Evolutionary conservation across 1,140 invertebrate genomes (phyloP).

Genomic region (Ceratitis capitata): DNA sequence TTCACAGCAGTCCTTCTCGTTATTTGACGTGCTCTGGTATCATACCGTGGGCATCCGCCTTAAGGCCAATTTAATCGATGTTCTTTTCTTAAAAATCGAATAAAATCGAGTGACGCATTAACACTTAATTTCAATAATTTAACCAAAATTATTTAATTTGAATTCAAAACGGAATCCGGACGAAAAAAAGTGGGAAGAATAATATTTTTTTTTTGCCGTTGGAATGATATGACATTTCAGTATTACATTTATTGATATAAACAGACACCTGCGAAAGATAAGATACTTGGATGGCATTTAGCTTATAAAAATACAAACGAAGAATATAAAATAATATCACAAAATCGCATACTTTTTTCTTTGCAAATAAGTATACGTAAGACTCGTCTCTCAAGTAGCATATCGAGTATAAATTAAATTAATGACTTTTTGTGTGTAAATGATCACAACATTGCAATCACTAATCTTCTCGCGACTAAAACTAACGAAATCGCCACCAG

Average conservation of each 20-base stretch:
- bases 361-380: conserved; percentile 12
- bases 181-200: too few relatives aligned
- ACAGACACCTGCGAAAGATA: neutral
- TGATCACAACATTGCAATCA: neutral
- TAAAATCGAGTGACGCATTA: too few relatives aligned
- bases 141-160: too few relatives aligned
- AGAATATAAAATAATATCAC: conserved; percentile 34
- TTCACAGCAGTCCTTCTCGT: too few relatives aligned
- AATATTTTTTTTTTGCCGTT: too few relatives aligned
- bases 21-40: too few relatives aligned
- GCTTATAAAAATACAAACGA: neutral
- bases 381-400: neutral
- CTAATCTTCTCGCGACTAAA: neutral
- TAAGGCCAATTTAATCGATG: too few relatives aligned
- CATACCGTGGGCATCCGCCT: too few relatives aligned
- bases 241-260: neutral
- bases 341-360: conserved; percentile 27
- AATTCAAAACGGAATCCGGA: too few relatives aligned
- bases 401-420: neutral
- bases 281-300: neutral
- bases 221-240: too few relatives aligned
- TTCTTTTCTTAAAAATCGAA: too few relatives aligned
- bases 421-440: neutral
- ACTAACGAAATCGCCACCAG: neutral
- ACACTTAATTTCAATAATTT: too few relatives aligned